Evolutionary conservation across 2,797 vertebrate genomes (phyloP).

Genomic region (Falco rusticolus): DNA sequence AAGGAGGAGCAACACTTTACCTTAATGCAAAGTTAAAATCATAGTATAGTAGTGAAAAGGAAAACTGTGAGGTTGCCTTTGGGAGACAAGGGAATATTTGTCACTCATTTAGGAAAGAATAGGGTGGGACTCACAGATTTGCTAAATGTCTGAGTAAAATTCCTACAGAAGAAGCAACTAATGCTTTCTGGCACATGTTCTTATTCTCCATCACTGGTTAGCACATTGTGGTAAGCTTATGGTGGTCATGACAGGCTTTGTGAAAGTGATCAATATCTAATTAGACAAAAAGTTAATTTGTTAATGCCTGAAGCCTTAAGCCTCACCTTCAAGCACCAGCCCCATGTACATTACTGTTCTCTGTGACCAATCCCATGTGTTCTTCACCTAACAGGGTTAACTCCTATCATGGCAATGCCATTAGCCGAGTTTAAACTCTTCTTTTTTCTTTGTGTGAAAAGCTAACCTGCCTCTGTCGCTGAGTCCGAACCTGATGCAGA

Average conservation of each 20-base stretch:
- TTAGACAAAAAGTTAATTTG: conserved; percentile 68
- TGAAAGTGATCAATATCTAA: conserved; percentile 67
- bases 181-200: not conserved
- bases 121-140: not conserved
- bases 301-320: conserved; percentile 56
- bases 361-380: not conserved
- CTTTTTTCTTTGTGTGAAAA: not conserved
- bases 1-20: not conserved
- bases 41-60: not conserved
- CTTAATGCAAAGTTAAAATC: not conserved
- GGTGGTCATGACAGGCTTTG: conserved; percentile 11
- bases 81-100: not conserved
- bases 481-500: not conserved
- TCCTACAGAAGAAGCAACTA: not conserved
- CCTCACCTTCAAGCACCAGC: conserved; percentile 13
- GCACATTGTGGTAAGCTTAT: not conserved
- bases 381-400: conserved; percentile 32
- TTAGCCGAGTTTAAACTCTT: not conserved
- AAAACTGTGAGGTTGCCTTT: not conserved
- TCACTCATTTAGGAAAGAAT: not conserved
- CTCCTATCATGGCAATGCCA: not conserved
- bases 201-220: conserved; percentile 2
- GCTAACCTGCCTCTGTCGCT: not conserved
- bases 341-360: not conserved
- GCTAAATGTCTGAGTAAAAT: not conserved